phyloP scores from a whole-genome alignment of 2,113 vertebrate species.

The Anthoscopus minutus region DNA sequence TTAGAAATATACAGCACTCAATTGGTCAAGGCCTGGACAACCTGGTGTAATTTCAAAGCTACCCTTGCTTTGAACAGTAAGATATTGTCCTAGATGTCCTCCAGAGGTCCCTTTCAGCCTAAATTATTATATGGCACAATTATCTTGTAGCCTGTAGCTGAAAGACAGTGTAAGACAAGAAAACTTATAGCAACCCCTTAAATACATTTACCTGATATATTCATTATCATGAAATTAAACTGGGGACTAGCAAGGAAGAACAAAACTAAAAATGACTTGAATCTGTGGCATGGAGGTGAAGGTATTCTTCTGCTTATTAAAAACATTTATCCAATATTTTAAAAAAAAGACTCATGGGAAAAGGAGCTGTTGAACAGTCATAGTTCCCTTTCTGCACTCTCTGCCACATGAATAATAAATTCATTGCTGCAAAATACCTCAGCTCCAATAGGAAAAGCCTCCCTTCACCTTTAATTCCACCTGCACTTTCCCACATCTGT shows the following conservation, averaged over 20 bases:
- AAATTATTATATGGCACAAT: not conserved
- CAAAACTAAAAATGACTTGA: not conserved
- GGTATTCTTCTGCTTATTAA: not conserved
- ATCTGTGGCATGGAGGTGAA: not conserved
- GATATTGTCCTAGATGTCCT: not conserved
- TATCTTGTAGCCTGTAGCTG: not conserved
- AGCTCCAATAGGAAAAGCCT: not conserved
- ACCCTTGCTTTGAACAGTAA: not conserved
- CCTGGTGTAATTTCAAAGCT: not conserved
- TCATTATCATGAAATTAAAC: not conserved
- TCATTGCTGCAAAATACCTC: not conserved
- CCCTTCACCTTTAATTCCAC: not conserved
- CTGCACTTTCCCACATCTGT: not conserved
- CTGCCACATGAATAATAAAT: not conserved
- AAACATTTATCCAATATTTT: not conserved
- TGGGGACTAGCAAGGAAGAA: not conserved
- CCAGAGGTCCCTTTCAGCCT: not conserved
- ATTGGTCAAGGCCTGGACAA: not conserved
- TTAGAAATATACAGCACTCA: not conserved
- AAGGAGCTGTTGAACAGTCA: not conserved
- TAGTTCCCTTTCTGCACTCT: not conserved
- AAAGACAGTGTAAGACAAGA: not conserved
- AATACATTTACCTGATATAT: not conserved
- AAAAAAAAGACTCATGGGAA: not conserved
- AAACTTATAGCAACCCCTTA: not conserved